Base-by-base conservation (phyloP, 2,888 invertebrate genomes). In the Heliconius ethilla region DNA sequence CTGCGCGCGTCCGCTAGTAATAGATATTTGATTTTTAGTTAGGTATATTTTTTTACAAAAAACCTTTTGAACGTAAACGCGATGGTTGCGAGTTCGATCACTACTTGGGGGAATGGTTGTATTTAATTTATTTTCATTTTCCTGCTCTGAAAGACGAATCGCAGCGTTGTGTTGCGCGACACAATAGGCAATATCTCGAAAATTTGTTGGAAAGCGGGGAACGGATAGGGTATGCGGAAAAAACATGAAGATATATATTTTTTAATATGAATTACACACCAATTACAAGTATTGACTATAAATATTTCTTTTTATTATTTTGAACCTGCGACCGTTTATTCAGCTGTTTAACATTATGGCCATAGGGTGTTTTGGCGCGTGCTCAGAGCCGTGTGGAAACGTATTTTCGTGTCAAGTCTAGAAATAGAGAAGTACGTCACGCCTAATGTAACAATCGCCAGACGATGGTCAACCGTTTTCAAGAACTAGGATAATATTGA, bases 301-400 rank as follows among this genome's bases (percentile, higher is more conserved):
- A 7, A 55, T 13, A 63, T 15, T 27, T 13, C 1, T 13, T 27
- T 63, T 13, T 25, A 37, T n/a, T 6, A 70, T 11, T 55, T 22
- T 59, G 72, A 72, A 74, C 74, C 63, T 27, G 22, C 63, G 22
- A 74, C 74, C 7, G 27, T 18, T 13, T 74, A 4, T 63, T 25
- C 3, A 65, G 29, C 13, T 29, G 33, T 29, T 63, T 25, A 40
- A 73, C 40, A 69, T 73, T 66, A 74, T 74, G 73, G 69, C 27
- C 59, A 76, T 67, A 40, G 55, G n/a, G 73, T 78, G 70, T 76
- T 59, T 75, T 78, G 75, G 78, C 75, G 78, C 75, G 40, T 77
- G 77, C 70, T 76, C 78, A 81, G 85, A 85, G 89, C 87, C 89
- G 89, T 89, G 90, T 89, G 89, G 83, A 89, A 90, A 87, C 83